phyloP scores from a whole-genome alignment of 2,113 vertebrate species.

The Etheostoma spectabile region DNA sequence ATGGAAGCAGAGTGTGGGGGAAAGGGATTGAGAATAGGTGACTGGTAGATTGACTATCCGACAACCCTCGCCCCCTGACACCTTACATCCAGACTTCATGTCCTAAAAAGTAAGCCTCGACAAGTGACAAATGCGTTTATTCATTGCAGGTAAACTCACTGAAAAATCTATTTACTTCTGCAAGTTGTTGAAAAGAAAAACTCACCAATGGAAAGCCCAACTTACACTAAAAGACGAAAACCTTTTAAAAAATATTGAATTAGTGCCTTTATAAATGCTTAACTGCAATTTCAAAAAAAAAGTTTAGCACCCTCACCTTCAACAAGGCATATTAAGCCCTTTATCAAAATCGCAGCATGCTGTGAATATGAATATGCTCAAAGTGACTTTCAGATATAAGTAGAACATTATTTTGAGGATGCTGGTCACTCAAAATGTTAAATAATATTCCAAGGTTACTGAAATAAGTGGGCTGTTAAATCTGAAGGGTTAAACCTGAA shows the following conservation, averaged over 20 bases:
- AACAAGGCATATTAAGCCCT: neutral
- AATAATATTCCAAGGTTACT: neutral
- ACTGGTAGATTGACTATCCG: constrained; percentile 64
- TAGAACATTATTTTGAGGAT: neutral
- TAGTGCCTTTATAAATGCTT: neutral
- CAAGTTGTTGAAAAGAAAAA: neutral
- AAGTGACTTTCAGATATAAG: neutral
- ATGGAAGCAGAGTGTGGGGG: constrained; percentile 52
- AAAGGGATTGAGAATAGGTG: constrained; percentile 53
- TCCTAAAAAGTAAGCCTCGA: constrained; percentile 42
- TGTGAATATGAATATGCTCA: neutral
- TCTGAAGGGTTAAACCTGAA: neutral
- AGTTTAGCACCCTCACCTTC: neutral
- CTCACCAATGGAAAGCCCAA: neutral
- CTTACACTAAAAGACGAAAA: neutral
- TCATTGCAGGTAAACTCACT: constrained; percentile 3
- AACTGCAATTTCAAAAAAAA: no score
- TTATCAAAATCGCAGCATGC: neutral
- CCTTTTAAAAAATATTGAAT: neutral
- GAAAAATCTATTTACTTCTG: neutral
- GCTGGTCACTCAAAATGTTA: neutral
- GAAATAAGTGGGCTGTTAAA: neutral
- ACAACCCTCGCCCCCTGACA: constrained; percentile 20
- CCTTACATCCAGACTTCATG: constrained; percentile 32
- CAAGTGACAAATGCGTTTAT: constrained; percentile 22